These are phyloP conservation scores for Raja brachyura DNA, from an alignment of 2,113 vertebrate genomes.

Conservation along the genomic window DNA sequence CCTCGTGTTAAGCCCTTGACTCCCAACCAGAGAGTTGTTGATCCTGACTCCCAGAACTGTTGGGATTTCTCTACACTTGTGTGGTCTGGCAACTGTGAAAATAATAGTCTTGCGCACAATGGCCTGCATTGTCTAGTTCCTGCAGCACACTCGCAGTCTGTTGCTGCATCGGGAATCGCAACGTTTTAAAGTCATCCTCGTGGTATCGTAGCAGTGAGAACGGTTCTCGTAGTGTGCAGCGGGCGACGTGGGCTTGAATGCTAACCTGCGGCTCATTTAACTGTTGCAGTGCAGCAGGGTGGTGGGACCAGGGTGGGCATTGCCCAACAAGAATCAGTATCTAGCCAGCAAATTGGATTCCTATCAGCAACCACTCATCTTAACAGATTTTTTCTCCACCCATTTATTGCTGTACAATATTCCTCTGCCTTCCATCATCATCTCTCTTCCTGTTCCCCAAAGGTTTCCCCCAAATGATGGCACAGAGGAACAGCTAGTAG, in stretches of 20 bases:
- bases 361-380: background rate
- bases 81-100: background rate
- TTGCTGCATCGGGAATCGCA: background rate
- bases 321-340: background rate
- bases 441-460: background rate
- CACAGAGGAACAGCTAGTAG: too few relatives aligned
- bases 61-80: background rate
- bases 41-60: constrained; percentile 11
- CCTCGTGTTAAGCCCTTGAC: background rate
- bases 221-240: background rate
- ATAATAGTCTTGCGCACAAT: background rate
- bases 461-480: too few relatives aligned
- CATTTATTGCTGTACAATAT: background rate
- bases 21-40: background rate
- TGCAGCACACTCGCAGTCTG: background rate
- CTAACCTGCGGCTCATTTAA: too few relatives aligned
- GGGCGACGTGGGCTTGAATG: background rate
- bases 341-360: background rate
- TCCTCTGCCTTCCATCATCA: background rate
- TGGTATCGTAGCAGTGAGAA: background rate
- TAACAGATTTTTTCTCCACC: background rate
- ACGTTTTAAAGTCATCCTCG: background rate
- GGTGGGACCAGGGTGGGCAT: background rate
- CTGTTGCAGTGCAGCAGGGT: background rate
- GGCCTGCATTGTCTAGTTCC: background rate